Base-by-base conservation (phyloP, 1,140 invertebrate species). In the Cydia amplana region DNA sequence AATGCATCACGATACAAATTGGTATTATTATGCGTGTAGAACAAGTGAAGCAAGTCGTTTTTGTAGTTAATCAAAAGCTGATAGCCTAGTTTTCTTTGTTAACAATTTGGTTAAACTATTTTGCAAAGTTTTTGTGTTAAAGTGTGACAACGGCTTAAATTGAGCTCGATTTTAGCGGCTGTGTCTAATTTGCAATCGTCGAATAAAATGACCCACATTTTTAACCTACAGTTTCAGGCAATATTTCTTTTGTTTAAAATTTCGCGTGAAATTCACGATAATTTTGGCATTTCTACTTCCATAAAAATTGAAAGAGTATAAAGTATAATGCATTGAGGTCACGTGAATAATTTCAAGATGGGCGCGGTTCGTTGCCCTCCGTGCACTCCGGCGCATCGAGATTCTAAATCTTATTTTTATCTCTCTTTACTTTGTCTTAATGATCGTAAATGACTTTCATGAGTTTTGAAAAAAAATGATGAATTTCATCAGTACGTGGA, bases 321-420 rank as follows among this genome's bases (percentile, higher is more conserved):
- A 67, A 70, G 32, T 74, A 75, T 64, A 78, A 80, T 77, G 74
- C 72, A 81, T 72, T 73, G 72, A 23, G 76, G 78, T 79, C 74
- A 74, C 72, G 73, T 81, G 77, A 80, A 80, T 80, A 77, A 80
- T 75, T 76, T 77, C 65, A 82, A 80, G 77, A 80, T 76, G 78
- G 76, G 25, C 67, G 73, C 60, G 49, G 80, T 75, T 6, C 81
- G 65, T 77, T 81, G 80, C 82, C 78, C 83, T 74, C 75, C 32
- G 74, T 82, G 78, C 75, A 77, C 67, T 73, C 64, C 75, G 72
- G 55, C 77, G 63, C 77, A 77, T 70, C 32, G 32, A 70, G 65
- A 43, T 70, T 70, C 65, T 70, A 70, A 70, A 70, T 70, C 65
- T 70, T 70, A 70, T 40, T 70, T 70, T 70, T 70, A 70, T 70